These are phyloP conservation scores for Lysiphlebus fabarum DNA, from an alignment of 1,140 invertebrate genomes.

Conservation along the genomic window DNA sequence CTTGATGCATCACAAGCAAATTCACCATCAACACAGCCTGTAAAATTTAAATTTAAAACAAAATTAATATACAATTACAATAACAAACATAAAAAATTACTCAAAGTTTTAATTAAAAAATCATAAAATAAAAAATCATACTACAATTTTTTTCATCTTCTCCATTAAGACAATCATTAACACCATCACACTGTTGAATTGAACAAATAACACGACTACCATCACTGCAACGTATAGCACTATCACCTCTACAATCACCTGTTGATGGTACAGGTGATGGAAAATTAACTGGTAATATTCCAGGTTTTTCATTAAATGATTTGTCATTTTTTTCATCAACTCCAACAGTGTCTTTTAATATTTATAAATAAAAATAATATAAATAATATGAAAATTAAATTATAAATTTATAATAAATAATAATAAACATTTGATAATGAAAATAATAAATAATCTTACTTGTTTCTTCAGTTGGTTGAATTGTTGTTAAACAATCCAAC, in stretches of 20 bases:
- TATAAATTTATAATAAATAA: constrained; percentile 4
- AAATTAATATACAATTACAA: neutral
- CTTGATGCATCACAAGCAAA: constrained; percentile 50
- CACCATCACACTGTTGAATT: constrained; percentile 53
- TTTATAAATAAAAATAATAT: neutral
- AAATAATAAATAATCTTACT: neutral
- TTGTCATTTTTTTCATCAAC: neutral
- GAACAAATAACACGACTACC: constrained; percentile 48
- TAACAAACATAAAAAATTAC: neutral
- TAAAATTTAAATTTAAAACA: constrained; percentile 24
- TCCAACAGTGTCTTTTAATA: neutral
- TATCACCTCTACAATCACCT: constrained; percentile 52
- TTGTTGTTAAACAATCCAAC: constrained; percentile 36
- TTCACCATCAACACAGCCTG: constrained; percentile 46
- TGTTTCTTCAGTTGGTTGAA: neutral
- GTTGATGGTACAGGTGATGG: neutral
- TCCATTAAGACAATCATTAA: constrained; percentile 50
- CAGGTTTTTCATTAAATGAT: neutral
- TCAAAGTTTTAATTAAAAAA: neutral
- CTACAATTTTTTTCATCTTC: constrained; percentile 19
- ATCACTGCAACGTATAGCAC: constrained; percentile 48
- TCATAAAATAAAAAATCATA: constrained; percentile 15
- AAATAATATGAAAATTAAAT: constrained; percentile 2
- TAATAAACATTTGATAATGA: neutral
- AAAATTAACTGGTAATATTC: neutral